Base-by-base conservation (phyloP, 2,888 invertebrate genomes). In the Lochmaea capreae region DNA sequence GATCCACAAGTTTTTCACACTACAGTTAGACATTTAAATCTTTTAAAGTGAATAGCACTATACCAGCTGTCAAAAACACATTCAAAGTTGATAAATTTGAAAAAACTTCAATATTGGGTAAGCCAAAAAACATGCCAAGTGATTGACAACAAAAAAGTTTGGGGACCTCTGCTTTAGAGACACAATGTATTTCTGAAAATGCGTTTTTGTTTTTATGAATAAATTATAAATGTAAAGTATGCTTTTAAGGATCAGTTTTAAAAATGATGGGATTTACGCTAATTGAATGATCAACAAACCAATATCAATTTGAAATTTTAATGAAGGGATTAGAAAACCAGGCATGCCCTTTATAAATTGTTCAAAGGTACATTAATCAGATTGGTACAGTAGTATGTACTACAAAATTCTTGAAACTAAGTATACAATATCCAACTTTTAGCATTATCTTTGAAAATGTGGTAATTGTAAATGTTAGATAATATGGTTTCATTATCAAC, bases 401-500 rank as follows among this genome's bases (percentile, higher is more conserved):
- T 5, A 33, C 5, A 33, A 1, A 3, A 22, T 22, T 22, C 22
- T 22, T 33, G 5, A 33, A 33, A 4, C 5, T 33, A 33, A 33
- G 33, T 33, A 33, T 33, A 39, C 9, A 39, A 8, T 39, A 39
- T 39, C 33, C 33, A 9, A 39, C 1, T 39, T 39, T 39, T 8
- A 39, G 8, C 12, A 58, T 67, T 67, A 58, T 67, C 57, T n/a
- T 67, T 22, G 12, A 42, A 1, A 42, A 14, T 57, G 18, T 69
- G 75, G 72, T 75, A 75, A 72, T 67, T 58, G 9, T 52, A 16
- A n/a, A 59, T 69, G 66, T 67, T 67, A 14, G 14, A 57, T 18
- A 58, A 67, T 67, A 67, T 58, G 57, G 42, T n/a, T 67, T 42
- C 59, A 65, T 58, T 71, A 73, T 73, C 73, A 71, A 67, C 65